These are phyloP conservation scores for Drosophila dunni DNA, from an alignment of 1,140 invertebrate species.

Conservation along the genomic window DNA sequence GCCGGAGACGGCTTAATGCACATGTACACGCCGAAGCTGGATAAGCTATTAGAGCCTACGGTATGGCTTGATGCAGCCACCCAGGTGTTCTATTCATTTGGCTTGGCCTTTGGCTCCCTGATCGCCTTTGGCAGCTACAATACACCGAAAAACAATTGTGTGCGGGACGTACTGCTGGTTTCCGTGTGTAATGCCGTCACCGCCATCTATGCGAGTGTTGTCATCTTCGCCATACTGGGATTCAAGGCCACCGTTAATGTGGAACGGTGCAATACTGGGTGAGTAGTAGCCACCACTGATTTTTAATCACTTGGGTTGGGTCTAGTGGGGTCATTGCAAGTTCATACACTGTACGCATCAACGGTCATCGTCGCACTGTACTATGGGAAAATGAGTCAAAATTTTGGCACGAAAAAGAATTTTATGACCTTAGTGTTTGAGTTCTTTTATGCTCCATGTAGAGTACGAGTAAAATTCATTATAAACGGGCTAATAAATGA, in stretches of 20 bases:
- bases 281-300: slow-evolving; percentile 83
- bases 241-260: slow-evolving; percentile 94
- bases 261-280: slow-evolving; percentile 91
- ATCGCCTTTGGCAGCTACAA: slow-evolving; percentile 97
- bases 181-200: slow-evolving; percentile 96
- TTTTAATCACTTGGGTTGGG: slow-evolving; percentile 4
- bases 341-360: slow-evolving; percentile 56
- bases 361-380: slow-evolving; percentile 12
- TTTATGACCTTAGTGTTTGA: too few relatives aligned
- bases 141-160: slow-evolving; percentile 95
- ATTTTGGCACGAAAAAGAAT: too few relatives aligned
- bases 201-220: slow-evolving; percentile 96
- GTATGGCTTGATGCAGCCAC: slow-evolving; percentile 98
- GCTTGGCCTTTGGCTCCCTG: slow-evolving; percentile 95
- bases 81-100: slow-evolving; percentile 98
- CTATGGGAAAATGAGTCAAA: too few relatives aligned
- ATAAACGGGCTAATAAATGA: too few relatives aligned
- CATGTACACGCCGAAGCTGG: slow-evolving; percentile 96
- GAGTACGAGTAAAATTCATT: too few relatives aligned
- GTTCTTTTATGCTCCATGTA: too few relatives aligned
- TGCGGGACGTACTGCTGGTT: slow-evolving; percentile 94
- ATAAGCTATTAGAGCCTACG: slow-evolving; percentile 91
- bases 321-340: slow-evolving; percentile 45
- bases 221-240: slow-evolving; percentile 94
- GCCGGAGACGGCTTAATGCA: slow-evolving; percentile 94